phyloP scores from a whole-genome alignment of 2,113 vertebrate genomes.

The Pampusana beccarii region DNA sequence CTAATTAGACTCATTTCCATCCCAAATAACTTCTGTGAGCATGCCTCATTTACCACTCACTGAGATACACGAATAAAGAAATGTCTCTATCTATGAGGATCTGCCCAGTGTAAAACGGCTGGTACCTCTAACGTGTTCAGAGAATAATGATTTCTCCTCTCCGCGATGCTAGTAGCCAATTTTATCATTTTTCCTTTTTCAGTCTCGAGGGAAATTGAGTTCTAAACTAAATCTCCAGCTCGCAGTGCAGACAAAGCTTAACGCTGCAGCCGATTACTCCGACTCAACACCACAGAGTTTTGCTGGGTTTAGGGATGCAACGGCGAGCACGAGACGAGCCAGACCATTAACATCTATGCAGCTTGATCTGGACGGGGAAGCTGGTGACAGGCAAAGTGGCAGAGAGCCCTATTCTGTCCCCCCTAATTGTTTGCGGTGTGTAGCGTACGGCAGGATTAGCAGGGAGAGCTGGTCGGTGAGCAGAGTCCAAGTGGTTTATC shows the following conservation, averaged over 20 bases:
- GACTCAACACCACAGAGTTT: neutral
- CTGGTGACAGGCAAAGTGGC: conserved; percentile 20
- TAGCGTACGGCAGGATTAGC: neutral
- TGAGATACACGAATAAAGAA: conserved; percentile 75
- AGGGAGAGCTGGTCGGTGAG: neutral
- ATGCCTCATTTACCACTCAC: conserved; percentile 75
- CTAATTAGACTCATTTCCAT: conserved; percentile 77
- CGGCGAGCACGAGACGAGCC: fast-evolving
- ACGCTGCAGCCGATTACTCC: fast-evolving
- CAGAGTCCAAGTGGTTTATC: neutral
- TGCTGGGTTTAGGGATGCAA: neutral
- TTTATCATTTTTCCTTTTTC: neutral
- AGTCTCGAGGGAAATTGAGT: neutral
- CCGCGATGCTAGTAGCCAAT: neutral
- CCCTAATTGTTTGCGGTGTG: neutral
- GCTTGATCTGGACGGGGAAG: neutral
- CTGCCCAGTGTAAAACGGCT: conserved; percentile 14
- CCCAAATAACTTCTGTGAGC: conserved; percentile 72
- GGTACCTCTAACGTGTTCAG: neutral
- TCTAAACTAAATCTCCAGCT: neutral
- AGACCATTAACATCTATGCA: neutral
- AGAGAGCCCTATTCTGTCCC: neutral
- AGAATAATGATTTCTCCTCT: neutral
- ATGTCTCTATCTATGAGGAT: conserved; percentile 60
- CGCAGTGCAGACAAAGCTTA: neutral